Conservation (phyloP, 2,888 invertebrate species). For the Druceiella hillmani region DNA sequence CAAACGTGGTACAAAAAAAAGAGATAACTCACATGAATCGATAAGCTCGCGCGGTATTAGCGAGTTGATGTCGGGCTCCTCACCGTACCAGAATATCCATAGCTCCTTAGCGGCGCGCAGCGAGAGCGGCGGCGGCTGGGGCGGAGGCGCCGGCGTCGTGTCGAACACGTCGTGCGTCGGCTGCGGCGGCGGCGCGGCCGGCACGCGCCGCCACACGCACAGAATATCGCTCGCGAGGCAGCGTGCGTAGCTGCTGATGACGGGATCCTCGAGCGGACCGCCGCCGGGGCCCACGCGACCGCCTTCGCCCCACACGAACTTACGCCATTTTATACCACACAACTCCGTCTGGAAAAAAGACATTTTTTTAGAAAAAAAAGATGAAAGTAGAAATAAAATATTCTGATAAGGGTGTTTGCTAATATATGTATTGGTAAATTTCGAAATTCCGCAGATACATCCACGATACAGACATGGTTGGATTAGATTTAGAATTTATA, state of each 20-base stretch:
- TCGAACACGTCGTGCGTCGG: conserved; percentile 38
- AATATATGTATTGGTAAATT: too few relatives aligned
- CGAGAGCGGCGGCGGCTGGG: conserved; percentile 69
- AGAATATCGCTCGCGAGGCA: conserved; percentile 92
- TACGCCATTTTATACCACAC: conserved; percentile 99
- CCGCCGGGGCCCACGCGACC: conserved; percentile 43
- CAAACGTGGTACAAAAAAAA: too few relatives aligned
- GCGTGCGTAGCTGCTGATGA: conserved; percentile 84
- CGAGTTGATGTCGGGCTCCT: conserved; percentile 85
- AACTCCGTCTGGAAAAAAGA: conserved; percentile 85
- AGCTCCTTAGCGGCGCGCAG: conserved; percentile 91
- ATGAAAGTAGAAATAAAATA: too few relatives aligned
- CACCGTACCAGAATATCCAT: conserved; percentile 99
- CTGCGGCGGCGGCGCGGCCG: conserved; percentile 51
- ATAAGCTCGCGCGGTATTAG: conserved; percentile 82
- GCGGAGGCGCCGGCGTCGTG: conserved; percentile 51
- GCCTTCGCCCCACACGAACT: conserved; percentile 78
- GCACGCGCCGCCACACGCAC: conserved; percentile 95
- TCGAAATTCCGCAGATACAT: too few relatives aligned
- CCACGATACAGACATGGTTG: too few relatives aligned
- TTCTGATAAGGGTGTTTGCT: too few relatives aligned
- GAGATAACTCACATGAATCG: conserved; percentile 69
- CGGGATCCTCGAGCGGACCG: conserved; percentile 80
- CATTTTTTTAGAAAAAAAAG: too few relatives aligned
- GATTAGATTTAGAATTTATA: too few relatives aligned